Base-by-base conservation (phyloP, 2,113 vertebrate genomes). In the Rhabdomys dilectus region DNA sequence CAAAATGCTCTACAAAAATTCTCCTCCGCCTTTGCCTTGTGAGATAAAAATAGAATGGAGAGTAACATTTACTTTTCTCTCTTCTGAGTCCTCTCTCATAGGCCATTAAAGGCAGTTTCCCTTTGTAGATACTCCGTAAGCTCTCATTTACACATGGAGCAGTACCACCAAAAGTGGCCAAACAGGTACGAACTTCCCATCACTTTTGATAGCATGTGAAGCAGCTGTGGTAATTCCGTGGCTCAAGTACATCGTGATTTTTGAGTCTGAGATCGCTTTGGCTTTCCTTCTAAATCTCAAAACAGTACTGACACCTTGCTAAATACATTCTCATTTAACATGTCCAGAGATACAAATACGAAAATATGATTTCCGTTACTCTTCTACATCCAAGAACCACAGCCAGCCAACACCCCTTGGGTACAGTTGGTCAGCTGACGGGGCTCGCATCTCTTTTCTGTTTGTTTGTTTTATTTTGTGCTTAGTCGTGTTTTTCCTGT, bases 251-350 rank as follows among this genome's bases (percentile, higher is more conserved):
- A 70, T 81, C 58, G 62, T 34, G 62, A 62, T 8, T 62, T 62
- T 53, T 91, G n/a, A 64, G 3, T 56, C 64, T 64, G 34, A 86
- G 72, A 66, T 73, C n/a, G 56, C 76, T 29, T 88, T 94, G 60
- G 53, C 39, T 91, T 73, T 51, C 10, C n/a, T 9, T 93, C 31
- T 24, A n/a, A 58, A 51, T 88, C 87, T 90, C 90, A 93, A 95
- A 96, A 95, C 89, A 42, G 89, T 91, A 60, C 80, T n/a, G 56
- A 93, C 56, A 13, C 39, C 86, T 66, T 31, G 9, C n/a, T 62
- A 39, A 56, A 56, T 68, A 88, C 48, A 84, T 66, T 77, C 62
- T 90, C 76, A 58, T 22, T 62, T 42, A 7, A 88, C 26, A 36
- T 12, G 5, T 22, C 53, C 73, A 95, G 24, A 91, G 22, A 87